These are phyloP conservation scores for Phenganax marumi DNA, from an alignment of 92 coral and sea anemone genomes.

Conservation along the genomic window DNA sequence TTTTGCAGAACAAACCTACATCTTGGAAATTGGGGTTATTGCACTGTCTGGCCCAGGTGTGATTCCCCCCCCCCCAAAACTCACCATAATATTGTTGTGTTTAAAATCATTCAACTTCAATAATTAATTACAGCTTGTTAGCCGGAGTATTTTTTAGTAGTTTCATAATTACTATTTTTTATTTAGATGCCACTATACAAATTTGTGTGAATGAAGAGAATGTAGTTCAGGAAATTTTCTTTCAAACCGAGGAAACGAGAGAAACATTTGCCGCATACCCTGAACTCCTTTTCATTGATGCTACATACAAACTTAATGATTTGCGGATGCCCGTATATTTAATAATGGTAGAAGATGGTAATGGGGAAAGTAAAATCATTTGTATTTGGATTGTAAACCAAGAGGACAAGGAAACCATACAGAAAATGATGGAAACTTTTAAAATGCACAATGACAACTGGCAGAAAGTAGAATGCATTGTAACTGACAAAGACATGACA, in stretches of 20 bases:
- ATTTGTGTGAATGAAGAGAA: conserved; percentile 30
- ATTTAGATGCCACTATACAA: conserved; percentile 28
- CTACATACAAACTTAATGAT: conserved; percentile 51
- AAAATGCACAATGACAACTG: conserved; percentile 26
- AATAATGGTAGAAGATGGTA: conserved; percentile 42
- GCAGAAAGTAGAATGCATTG: conserved; percentile 40
- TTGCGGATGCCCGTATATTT: conserved; percentile 47
- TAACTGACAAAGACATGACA: conserved; percentile 49
- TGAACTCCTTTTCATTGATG: conserved; percentile 34
- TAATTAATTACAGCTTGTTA: too few relatives aligned
- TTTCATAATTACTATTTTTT: too few relatives aligned
- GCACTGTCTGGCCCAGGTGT: too few relatives aligned
- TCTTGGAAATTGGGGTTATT: too few relatives aligned
- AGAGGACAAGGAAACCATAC: conserved; percentile 24
- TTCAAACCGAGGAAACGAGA: conserved; percentile 24
- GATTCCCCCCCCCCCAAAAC: too few relatives aligned
- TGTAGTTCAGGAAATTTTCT: conserved; percentile 19
- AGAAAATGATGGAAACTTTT: conserved; percentile 35
- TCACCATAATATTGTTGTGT: too few relatives aligned
- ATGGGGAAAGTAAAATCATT: conserved; percentile 43
- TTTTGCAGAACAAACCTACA: too few relatives aligned
- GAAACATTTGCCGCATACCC: conserved; percentile 5
- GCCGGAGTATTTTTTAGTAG: too few relatives aligned
- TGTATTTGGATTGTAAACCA: conserved; percentile 36
- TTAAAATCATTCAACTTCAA: too few relatives aligned